A percentile compares a stretch with the other conserved stretches of the same genome.
Conservation (phyloP, 2,797 vertebrate genomes). For the Parauchenoglanis ngamensis region DNA sequence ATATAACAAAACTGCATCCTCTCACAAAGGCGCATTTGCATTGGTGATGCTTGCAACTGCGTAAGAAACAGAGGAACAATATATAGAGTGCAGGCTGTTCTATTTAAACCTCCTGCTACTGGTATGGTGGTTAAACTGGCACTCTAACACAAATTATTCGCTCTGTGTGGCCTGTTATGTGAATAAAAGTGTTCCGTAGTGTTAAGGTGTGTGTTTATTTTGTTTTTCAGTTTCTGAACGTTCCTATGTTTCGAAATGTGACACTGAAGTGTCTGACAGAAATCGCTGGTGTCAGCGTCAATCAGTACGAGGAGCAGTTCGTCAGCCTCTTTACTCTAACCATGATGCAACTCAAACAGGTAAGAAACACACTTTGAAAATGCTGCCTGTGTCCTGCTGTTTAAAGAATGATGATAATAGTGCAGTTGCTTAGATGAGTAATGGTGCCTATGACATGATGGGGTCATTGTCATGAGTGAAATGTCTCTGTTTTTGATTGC, state of each 20-base stretch:
- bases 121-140: constrained; percentile 22
- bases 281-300: constrained; percentile 88
- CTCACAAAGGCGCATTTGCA: constrained; percentile 72
- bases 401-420: background rate
- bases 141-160: constrained; percentile 24
- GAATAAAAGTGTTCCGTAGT: background rate
- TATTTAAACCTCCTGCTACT: background rate
- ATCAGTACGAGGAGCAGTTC: constrained; percentile 90
- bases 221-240: constrained; percentile 82
- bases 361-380: background rate
- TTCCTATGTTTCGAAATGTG: constrained; percentile 90
- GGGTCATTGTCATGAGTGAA: background rate
- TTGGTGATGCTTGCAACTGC: constrained; percentile 61
- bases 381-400: background rate
- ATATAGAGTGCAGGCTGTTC: constrained; percentile 45
- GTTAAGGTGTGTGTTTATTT: background rate
- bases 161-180: background rate
- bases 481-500: constrained; percentile 18
- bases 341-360: constrained; percentile 72
- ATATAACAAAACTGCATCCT: constrained; percentile 49
- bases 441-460: too few species aligned
- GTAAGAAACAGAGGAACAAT: constrained; percentile 72
- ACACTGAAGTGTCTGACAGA: constrained; percentile 92
- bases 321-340: constrained; percentile 88
- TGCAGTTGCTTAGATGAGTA: background rate